Percentiles rank a stretch among this genome's conserved stretches.
Evolutionary conservation across 2,888 invertebrate genomes (phyloP).

Genomic region (Xylota segnis): DNA sequence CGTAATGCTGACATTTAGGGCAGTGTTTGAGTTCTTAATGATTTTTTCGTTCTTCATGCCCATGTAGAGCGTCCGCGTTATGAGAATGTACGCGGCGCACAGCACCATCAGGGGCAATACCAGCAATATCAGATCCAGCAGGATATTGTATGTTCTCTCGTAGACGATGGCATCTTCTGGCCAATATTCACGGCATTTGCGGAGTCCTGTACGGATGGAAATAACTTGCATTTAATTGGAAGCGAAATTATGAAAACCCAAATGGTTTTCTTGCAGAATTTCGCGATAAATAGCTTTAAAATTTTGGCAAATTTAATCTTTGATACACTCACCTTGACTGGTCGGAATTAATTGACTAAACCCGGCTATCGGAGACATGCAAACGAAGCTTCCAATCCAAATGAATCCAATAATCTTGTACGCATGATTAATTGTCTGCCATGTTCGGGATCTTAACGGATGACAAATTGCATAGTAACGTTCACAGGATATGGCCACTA

Average conservation of each 20-base stretch:
- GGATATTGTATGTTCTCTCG: slow-evolving; percentile 88
- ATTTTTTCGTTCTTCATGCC: slow-evolving; percentile 82
- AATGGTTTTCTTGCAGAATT: background rate
- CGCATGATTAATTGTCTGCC: slow-evolving; percentile 91
- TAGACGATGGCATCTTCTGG: slow-evolving; percentile 84
- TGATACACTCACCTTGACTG: slow-evolving; percentile 81
- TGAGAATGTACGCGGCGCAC: slow-evolving; percentile 87
- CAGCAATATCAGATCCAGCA: slow-evolving; percentile 87
- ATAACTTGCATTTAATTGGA: background rate
- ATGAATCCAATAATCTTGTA: slow-evolving; percentile 89
- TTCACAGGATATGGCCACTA: slow-evolving; percentile 91
- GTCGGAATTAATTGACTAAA: slow-evolving; percentile 87
- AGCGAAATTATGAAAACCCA: background rate
- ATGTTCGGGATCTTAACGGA: slow-evolving; percentile 89
- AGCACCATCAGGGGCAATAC: slow-evolving; percentile 88
- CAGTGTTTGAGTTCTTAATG: slow-evolving; percentile 48
- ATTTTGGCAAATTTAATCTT: background rate
- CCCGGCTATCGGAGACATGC: slow-evolving; percentile 88
- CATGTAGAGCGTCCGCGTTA: slow-evolving; percentile 83
- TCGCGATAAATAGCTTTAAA: background rate
- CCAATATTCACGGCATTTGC: slow-evolving; percentile 88
- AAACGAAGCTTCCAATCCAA: slow-evolving; percentile 88
- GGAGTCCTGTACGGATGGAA: slow-evolving; percentile 84
- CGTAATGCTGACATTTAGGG: slow-evolving; percentile 53
- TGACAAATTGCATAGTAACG: slow-evolving; percentile 92